These are phyloP conservation scores for Parthenolecanium corni DNA, from an alignment of 2,888 invertebrate genomes.

Conservation along the genomic window DNA sequence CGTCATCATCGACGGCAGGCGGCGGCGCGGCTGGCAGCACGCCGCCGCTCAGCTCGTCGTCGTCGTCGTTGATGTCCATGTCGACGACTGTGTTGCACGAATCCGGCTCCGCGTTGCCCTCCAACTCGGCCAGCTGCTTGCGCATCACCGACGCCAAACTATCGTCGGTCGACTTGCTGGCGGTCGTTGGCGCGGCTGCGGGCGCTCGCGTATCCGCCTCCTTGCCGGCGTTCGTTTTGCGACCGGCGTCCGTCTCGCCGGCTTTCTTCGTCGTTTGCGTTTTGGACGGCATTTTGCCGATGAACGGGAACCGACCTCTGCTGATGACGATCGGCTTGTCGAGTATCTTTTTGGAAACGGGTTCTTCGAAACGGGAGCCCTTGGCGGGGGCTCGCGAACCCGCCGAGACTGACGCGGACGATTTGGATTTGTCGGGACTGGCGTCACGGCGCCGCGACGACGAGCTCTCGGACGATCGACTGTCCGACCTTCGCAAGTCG, in stretches of 20 bases:
- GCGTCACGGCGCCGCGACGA: neutral
- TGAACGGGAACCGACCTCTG: conserved; percentile 63
- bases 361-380: neutral
- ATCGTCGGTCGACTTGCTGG: neutral
- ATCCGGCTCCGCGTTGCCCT: neutral
- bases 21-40: neutral
- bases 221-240: neutral
- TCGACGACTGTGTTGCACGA: conserved; percentile 5
- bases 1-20: conserved; percentile 13
- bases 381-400: neutral
- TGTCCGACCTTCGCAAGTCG: no score
- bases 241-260: neutral
- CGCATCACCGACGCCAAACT: neutral
- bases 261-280: conserved; percentile 25
- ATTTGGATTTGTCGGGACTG: no score
- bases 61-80: conserved; percentile 23
- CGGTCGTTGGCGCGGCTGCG: neutral
- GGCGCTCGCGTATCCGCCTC: neutral
- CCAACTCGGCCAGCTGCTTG: conserved; percentile 8
- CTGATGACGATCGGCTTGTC: conserved; percentile 2
- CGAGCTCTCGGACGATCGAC: neutral
- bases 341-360: neutral
- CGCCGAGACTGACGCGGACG: neutral
- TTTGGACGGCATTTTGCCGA: conserved; percentile 68
- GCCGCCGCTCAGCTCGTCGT: no score